These are phyloP conservation scores for Sturnira hondurensis DNA, from an alignment of 2,113 vertebrate genomes.

Conservation along the genomic window DNA sequence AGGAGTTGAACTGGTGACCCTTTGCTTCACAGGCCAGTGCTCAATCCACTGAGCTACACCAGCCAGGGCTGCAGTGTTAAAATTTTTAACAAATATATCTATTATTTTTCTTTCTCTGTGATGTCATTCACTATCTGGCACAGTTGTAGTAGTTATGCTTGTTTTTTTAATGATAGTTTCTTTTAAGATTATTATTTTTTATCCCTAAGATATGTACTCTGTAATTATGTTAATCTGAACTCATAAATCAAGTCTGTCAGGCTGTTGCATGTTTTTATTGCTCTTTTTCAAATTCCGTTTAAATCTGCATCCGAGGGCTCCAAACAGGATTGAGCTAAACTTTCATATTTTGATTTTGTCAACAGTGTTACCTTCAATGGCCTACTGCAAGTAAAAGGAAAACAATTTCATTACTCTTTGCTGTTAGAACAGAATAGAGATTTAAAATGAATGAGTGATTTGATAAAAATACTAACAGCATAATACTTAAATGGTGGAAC, in stretches of 20 bases:
- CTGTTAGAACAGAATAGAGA: neutral
- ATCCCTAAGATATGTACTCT: constrained; percentile 18
- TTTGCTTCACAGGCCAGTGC: too few species aligned
- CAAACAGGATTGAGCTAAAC: neutral
- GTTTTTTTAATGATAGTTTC: neutral
- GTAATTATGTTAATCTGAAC: constrained; percentile 59
- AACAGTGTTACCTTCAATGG: neutral
- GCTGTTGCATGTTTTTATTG: constrained; percentile 31
- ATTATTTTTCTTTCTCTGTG: constrained; percentile 4
- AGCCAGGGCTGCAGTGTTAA: neutral
- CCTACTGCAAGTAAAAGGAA: neutral
- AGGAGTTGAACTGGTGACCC: too few species aligned
- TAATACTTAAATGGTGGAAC: neutral
- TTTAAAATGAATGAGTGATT: neutral
- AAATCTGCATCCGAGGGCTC: neutral
- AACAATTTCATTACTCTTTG: neutral
- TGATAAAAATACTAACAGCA: neutral
- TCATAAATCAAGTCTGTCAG: constrained; percentile 62
- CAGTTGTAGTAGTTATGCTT: neutral
- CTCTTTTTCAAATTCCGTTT: constrained; percentile 32
- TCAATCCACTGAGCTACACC: too few species aligned
- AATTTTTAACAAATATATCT: neutral
- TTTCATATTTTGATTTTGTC: constrained; percentile 17
- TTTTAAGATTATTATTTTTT: constrained; percentile 16
- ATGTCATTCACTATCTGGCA: constrained; percentile 1